Conservation (phyloP, 2,888 invertebrate species). For the Orthonevra nobilis region DNA sequence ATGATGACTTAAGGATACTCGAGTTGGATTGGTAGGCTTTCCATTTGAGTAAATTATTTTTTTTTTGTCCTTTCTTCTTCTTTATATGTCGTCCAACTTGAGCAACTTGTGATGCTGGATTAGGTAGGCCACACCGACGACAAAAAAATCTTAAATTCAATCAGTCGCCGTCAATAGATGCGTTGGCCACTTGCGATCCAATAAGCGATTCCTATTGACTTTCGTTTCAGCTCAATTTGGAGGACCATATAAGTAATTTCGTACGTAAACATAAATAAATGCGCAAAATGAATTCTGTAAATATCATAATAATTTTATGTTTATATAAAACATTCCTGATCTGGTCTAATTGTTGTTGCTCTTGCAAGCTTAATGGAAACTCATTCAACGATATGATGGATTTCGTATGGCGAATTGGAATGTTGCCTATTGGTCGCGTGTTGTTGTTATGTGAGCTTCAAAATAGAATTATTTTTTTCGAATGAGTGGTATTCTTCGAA, state of each 20-base stretch:
- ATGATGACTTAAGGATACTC: constrained; percentile 61
- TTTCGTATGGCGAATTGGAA: constrained; percentile 46
- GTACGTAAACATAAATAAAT: no score
- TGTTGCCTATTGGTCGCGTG: constrained; percentile 55
- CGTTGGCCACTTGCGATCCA: neutral
- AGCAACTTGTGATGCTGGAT: constrained; percentile 10
- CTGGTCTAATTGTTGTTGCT: constrained; percentile 7
- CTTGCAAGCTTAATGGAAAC: constrained; percentile 25
- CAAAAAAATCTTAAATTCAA: no score
- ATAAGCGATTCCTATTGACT: constrained; percentile 8
- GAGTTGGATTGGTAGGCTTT: constrained; percentile 56
- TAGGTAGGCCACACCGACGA: no score
- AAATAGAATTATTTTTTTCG: neutral
- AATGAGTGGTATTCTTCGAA: constrained; percentile 8
- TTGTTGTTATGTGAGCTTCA: neutral
- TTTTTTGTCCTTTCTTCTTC: neutral
- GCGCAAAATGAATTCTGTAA: no score
- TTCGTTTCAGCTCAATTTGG: no score
- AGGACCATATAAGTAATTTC: no score
- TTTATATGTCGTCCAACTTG: constrained; percentile 5
- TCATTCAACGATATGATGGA: constrained; percentile 28
- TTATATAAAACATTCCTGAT: no score
- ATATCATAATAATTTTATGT: no score
- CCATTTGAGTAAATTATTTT: constrained; percentile 38
- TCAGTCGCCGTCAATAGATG: no score